Conservation (phyloP, 2,113 vertebrate species). For the Malurus melanocephalus region DNA sequence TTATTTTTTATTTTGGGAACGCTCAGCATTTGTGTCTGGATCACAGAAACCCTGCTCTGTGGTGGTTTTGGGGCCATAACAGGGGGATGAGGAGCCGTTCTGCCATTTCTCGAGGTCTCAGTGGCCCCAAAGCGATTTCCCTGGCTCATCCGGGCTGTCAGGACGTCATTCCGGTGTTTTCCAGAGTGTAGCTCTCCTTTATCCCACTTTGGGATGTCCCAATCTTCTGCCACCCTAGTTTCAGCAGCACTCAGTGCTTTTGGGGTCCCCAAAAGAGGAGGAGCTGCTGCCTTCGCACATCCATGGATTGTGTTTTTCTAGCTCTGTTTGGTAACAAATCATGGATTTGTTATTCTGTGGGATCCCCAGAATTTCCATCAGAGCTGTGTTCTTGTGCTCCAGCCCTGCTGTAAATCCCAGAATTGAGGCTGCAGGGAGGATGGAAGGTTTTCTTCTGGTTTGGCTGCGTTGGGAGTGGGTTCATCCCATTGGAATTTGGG, state of each 20-base stretch:
- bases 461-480: rapidly evolving
- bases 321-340: background rate
- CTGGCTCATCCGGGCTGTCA: background rate
- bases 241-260: background rate
- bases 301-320: background rate
- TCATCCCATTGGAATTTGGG: background rate
- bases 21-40: background rate
- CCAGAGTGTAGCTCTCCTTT: background rate
- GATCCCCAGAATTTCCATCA: background rate
- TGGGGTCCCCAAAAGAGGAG: background rate
- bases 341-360: background rate
- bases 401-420: background rate
- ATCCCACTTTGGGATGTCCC: background rate
- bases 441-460: background rate
- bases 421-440: rapidly evolving
- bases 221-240: background rate
- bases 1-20: no score
- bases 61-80: background rate
- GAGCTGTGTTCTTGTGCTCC: background rate
- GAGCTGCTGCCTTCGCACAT: background rate
- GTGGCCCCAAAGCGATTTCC: background rate
- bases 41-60: background rate
- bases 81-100: background rate
- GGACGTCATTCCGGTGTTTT: background rate
- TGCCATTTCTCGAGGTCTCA: background rate